These are phyloP conservation scores for Graptemys geographica DNA, from an alignment of 2,797 vertebrate species.

Conservation along the genomic window DNA sequence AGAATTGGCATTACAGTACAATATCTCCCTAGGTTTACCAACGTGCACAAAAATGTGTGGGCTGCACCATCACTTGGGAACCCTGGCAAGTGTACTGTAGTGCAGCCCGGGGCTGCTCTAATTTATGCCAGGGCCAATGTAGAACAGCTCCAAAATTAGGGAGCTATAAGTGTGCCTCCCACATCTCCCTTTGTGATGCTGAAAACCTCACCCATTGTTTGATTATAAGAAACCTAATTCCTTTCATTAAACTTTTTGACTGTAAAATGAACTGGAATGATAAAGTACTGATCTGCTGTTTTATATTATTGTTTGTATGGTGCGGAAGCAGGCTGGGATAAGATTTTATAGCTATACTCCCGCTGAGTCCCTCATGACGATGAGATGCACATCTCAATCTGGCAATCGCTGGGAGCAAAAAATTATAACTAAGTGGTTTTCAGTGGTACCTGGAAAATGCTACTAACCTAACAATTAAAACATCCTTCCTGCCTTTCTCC, in stretches of 20 bases:
- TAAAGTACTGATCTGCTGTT: background rate
- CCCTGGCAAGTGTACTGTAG: background rate
- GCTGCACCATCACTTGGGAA: rapidly evolving
- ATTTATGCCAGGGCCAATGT: background rate
- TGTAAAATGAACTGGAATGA: conserved; percentile 26
- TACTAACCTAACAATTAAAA: background rate
- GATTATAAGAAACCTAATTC: background rate
- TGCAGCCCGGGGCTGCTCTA: background rate
- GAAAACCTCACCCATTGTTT: background rate
- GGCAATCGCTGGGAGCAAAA: conserved; percentile 28
- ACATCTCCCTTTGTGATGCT: background rate
- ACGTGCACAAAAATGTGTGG: rapidly evolving
- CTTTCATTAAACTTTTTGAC: conserved; percentile 27
- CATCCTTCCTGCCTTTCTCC: background rate
- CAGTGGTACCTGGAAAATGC: conserved; percentile 31
- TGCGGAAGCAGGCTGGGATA: background rate
- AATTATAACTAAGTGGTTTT: conserved; percentile 10
- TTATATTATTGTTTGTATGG: background rate
- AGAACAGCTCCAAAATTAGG: background rate
- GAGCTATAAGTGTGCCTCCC: background rate
- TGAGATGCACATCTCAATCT: conserved; percentile 24
- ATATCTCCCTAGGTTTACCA: background rate
- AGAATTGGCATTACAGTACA: rapidly evolving
- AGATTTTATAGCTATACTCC: conserved; percentile 2
- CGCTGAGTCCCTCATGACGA: conserved; percentile 16